Conservation (phyloP, 1,140 invertebrate genomes). For the Trypoxylus dichotomus region DNA sequence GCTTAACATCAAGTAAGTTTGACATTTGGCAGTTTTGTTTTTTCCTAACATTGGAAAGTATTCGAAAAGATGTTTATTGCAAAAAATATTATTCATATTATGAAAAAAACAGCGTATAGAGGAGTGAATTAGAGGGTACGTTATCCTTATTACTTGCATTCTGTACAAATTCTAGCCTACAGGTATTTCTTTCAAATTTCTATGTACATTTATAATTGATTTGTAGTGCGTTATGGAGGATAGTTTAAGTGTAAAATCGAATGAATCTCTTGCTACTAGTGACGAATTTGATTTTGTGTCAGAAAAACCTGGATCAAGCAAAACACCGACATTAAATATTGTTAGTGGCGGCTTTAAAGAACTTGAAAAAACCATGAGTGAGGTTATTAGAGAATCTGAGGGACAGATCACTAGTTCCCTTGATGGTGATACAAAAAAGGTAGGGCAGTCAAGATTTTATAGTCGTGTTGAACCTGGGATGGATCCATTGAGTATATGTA, state of each 20-base stretch:
- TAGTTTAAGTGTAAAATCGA: slow-evolving; percentile 75
- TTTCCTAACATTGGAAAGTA: no score
- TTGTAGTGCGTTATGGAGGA: slow-evolving; percentile 66
- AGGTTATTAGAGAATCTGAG: slow-evolving; percentile 64
- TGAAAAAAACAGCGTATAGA: neutral
- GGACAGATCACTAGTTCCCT: slow-evolving; percentile 43
- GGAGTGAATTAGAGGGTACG: neutral
- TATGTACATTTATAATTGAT: neutral
- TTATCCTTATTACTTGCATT: neutral
- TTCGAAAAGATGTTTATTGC: neutral
- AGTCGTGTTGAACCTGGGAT: slow-evolving; percentile 51
- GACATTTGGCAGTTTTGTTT: no score
- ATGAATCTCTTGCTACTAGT: slow-evolving; percentile 79
- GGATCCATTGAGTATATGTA: slow-evolving; percentile 43
- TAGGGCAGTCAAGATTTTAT: slow-evolving; percentile 58
- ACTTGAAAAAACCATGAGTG: slow-evolving; percentile 71
- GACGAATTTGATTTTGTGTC: slow-evolving; percentile 84
- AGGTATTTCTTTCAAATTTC: neutral
- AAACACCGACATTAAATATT: slow-evolving; percentile 72
- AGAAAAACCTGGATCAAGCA: slow-evolving; percentile 59
- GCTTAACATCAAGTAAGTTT: no score
- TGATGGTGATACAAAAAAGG: slow-evolving; percentile 43
- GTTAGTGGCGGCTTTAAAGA: slow-evolving; percentile 76
- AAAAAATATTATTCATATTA: neutral
- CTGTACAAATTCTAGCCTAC: neutral